Conservation (phyloP, 2,113 vertebrate species). For the Poicephalus gulielmi region DNA sequence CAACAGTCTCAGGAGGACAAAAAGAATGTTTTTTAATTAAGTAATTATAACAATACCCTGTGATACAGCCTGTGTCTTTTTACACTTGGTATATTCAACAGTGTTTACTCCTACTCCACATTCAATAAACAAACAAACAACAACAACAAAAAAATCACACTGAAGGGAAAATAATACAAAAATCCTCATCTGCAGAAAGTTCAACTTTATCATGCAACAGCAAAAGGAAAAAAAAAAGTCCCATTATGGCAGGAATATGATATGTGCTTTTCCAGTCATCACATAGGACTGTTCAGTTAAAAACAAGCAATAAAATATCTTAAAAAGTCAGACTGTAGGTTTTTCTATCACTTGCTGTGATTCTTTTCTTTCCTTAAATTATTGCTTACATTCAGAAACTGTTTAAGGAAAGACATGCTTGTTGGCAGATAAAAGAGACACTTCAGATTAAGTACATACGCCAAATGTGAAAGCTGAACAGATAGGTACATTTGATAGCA, state of each 20-base stretch:
- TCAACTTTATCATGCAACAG: background rate
- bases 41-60: background rate
- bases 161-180: background rate
- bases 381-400: background rate
- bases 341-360: background rate
- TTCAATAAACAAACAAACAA: background rate
- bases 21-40: background rate
- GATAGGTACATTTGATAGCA: background rate
- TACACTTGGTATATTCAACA: background rate
- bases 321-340: background rate
- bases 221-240: background rate
- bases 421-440: background rate
- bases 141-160: background rate
- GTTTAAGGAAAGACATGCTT: background rate
- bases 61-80: background rate
- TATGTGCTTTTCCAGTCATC: background rate
- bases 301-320: background rate
- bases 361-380: background rate
- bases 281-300: background rate
- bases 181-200: accelerated
- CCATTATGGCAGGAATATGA: background rate
- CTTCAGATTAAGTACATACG: background rate
- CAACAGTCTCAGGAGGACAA: background rate
- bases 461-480: background rate
- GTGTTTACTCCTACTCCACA: background rate